Base-by-base conservation (phyloP, 2,113 vertebrate genomes). In the Henicopernis longicauda region DNA sequence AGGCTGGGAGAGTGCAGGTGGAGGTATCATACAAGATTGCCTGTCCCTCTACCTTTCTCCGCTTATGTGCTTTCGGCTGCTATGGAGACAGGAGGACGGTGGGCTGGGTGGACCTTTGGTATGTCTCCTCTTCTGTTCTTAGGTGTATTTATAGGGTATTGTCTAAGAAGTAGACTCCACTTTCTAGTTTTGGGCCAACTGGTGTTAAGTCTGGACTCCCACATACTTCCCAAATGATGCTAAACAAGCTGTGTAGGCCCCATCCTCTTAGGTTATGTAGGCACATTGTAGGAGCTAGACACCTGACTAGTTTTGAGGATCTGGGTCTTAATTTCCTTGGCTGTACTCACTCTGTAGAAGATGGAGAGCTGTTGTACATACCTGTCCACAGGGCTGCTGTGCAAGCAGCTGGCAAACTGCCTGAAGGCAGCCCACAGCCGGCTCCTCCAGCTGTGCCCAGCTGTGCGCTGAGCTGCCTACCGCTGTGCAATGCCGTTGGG, bases 401-500 rank as follows among this genome's bases (percentile, higher is more conserved):
- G 65, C 61, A 70, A 87, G 52, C 67, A 63, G 36, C 55, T 80
- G 50, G 63, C 63, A 82, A 47, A 70, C 69, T 58, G 74, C 82
- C 63, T 61, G 29, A 82, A 72, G 44, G 36, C 73, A 81, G 42
- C 83, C 71, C 57, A n/a, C 50, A 70, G 69, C 19, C 77, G 47
- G n/a, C 54, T 77, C 21, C 42, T 77, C 70, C 84, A 97, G 85
- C 89, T 95, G 90, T 95, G 94, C 82, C 92, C 88, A 95, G 85
- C 88, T 95, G 92, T 54, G 67, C 10, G 62, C 74, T 65, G 79
- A 77, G 73, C 61, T 90, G 38, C 82, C 82, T 89, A 76, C 58
- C 1, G 0, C 66, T 29, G 73, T 20, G 67, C 40, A 54, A 6
- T 0, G 1, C 59, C 72, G 29, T 45, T 58, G 89, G 50, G 26